Evolutionary conservation across 2,113 vertebrate genomes (phyloP).

Genomic region (Chaetops frenatus): DNA sequence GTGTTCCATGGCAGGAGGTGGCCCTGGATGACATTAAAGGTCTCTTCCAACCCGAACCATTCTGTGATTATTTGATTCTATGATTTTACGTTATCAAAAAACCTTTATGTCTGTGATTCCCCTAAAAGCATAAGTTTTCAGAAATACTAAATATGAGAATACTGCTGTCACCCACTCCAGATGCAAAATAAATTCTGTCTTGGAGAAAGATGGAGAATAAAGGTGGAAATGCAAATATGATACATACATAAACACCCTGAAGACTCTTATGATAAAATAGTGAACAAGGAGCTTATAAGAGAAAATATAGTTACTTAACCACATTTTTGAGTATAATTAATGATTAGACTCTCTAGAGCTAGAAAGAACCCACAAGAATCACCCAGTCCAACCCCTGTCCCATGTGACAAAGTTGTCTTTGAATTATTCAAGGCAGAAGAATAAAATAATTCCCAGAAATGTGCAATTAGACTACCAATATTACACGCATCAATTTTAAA

Average conservation of each 20-base stretch:
- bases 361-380: neutral
- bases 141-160: neutral
- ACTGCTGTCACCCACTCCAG: neutral
- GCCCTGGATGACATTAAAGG: fast-evolving
- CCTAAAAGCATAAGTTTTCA: neutral
- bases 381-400: too few species aligned
- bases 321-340: fast-evolving
- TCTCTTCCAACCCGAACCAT: neutral
- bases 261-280: neutral
- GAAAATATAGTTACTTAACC: neutral
- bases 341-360: too few species aligned
- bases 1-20: too few species aligned
- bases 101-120: neutral
- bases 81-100: neutral
- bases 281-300: neutral
- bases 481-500: neutral
- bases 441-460: neutral
- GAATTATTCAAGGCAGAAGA: neutral
- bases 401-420: neutral
- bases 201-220: neutral
- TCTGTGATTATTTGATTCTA: neutral
- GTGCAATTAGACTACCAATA: neutral
- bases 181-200: neutral
- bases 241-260: neutral
- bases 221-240: fast-evolving